Base-by-base conservation (phyloP, 1,140 invertebrate species). In the Calosoma granatense region DNA sequence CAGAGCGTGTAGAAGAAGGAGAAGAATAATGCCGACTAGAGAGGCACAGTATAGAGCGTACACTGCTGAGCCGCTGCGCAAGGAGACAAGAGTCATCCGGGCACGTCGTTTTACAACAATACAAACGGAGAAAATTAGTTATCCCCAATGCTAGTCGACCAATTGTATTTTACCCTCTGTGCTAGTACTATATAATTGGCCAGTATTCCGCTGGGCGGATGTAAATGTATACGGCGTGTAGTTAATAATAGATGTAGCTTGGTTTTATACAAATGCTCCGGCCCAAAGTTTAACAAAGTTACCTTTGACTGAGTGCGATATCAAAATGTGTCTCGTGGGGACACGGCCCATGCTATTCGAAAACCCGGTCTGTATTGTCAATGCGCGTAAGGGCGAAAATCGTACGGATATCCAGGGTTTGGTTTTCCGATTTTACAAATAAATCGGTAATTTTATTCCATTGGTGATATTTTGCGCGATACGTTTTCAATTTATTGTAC, bases 101-200 rank as follows among this genome's bases (percentile, higher is more conserved):
- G 41, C 41, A 47, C 41, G 41, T 47, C 41, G 41, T 47, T 47
- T 47, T 47, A 47, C 41, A 47, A 47, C 41, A 47, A 47, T 47
- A 47, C 41, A 47, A 17, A 47, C 41, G 41, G 9, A 47, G 41
- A 47, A 47, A 47, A 47, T 47, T 47, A 47, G 41, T 47, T 47
- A 47, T 47, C 41, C 41, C 41, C 41, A 47, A 47, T 47, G 41
- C 3, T 3, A 11, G 15, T 47, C 9, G 17, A 17, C 15, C 41
- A 47, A 17, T 17, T 4, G 15, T 4, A 47, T 47, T 17, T 11
- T 47, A 30, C 26, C 4, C 26, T 9, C 6, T n/a, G 26, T n/a
- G n/a, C 26, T 6, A 36, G 26, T 36, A n/a, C n/a, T 6, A 9
- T 36, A n/a, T 36, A n/a, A n/a, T 36, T 36, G 26, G 4, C 9